Percentiles rank a stretch among this genome's conserved stretches.
phyloP scores from a whole-genome alignment of 1,140 invertebrate species.

The Drosophila lacertosa region DNA sequence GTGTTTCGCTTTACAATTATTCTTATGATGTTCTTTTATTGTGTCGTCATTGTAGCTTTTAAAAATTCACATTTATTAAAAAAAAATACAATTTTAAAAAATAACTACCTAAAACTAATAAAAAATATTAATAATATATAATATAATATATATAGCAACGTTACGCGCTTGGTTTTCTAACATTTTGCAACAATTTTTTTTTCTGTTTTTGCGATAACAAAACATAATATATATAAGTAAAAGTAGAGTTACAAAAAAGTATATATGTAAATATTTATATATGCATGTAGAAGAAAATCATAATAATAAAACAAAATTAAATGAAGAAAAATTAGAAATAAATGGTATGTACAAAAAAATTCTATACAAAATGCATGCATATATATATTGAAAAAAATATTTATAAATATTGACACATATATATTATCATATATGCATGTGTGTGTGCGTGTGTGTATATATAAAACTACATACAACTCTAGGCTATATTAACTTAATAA shows the following conservation, averaged over 20 bases:
- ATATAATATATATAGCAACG: slow-evolving; percentile 79
- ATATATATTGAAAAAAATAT: slow-evolving; percentile 1
- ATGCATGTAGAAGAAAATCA: slow-evolving; percentile 17
- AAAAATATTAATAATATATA: slow-evolving; percentile 75
- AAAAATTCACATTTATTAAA: slow-evolving; percentile 70
- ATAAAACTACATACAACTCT: slow-evolving; percentile 64
- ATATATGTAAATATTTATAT: slow-evolving; percentile 20
- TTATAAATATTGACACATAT: slow-evolving; percentile 9
- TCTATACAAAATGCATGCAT: slow-evolving; percentile 52
- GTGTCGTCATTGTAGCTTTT: slow-evolving; percentile 68
- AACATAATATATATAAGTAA: slow-evolving; percentile 63
- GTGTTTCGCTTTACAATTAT: slow-evolving; percentile 59
- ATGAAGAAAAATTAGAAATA: slow-evolving; percentile 25
- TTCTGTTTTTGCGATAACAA: slow-evolving; percentile 65
- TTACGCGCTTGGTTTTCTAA: slow-evolving; percentile 67
- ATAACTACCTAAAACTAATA: slow-evolving; percentile 80
- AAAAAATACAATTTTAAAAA: slow-evolving; percentile 81
- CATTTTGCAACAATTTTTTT: slow-evolving; percentile 56
- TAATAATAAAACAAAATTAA: slow-evolving; percentile 49
- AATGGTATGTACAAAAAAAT: slow-evolving; percentile 65
- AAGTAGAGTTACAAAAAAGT: slow-evolving; percentile 33
- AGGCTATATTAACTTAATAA: slow-evolving; percentile 59
- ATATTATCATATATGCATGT: slow-evolving; percentile 5
- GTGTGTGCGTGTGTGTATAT: slow-evolving; percentile 31
- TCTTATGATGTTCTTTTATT: slow-evolving; percentile 69